Evolutionary conservation across 2,113 vertebrate genomes (phyloP).

Genomic region (Addax nasomaculatus): DNA sequence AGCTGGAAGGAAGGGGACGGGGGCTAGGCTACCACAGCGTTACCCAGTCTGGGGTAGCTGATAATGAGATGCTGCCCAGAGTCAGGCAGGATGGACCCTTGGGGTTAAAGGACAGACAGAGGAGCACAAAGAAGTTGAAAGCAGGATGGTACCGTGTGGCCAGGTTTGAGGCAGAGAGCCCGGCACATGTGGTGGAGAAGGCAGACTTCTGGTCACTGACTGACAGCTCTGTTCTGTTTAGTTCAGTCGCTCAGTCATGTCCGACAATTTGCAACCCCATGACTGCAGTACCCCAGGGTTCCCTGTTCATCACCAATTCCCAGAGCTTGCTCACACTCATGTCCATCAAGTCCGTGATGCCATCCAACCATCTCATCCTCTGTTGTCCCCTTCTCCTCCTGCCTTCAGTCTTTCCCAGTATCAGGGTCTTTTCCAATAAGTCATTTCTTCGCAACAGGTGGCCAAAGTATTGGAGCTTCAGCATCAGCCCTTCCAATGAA

Average conservation of each 20-base stretch:
- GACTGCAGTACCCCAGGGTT: neutral
- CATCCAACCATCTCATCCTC: neutral
- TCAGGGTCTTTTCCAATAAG: neutral
- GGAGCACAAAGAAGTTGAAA: neutral
- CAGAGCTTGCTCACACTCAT: neutral
- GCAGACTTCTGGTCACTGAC: neutral
- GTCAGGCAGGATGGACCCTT: neutral
- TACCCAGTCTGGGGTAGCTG: neutral
- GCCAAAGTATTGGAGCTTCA: neutral
- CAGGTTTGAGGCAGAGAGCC: neutral
- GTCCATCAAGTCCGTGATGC: neutral
- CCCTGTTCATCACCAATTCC: neutral
- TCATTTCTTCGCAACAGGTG: fast-evolving
- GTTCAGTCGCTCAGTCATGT: neutral
- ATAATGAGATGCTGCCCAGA: neutral
- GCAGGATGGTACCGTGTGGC: neutral
- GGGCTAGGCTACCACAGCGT: neutral
- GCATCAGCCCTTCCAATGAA: neutral
- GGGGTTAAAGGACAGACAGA: neutral
- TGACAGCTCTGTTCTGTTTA: neutral
- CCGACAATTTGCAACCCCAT: neutral
- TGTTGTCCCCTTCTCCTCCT: neutral
- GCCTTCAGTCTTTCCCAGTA: neutral
- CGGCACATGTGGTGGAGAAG: neutral
- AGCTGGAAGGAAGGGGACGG: fast-evolving